phyloP scores from a whole-genome alignment of 1,140 invertebrate species.

The Leptoteleia sp. region DNA sequence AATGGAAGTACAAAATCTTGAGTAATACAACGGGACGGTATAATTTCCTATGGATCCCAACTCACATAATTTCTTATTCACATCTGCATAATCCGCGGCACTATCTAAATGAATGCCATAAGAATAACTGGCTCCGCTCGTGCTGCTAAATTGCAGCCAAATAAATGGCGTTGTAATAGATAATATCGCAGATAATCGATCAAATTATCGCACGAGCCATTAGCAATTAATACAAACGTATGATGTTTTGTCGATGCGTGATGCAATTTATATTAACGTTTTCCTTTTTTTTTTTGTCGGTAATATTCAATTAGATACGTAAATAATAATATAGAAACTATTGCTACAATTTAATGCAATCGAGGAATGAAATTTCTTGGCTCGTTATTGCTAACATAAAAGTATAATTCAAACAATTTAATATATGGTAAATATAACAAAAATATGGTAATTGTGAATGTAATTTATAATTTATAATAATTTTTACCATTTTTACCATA shows the following conservation, averaged over 20 bases:
- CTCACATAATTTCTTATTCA: slow-evolving; percentile 62
- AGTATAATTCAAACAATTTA: too few relatives aligned
- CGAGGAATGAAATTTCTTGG: too few relatives aligned
- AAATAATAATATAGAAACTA: too few relatives aligned
- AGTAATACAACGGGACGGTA: slow-evolving; percentile 42
- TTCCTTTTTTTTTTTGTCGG: too few relatives aligned
- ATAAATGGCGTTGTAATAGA: slow-evolving; percentile 59
- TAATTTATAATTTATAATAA: too few relatives aligned
- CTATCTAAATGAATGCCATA: slow-evolving; percentile 68
- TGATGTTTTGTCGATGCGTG: not conserved
- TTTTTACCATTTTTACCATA: too few relatives aligned
- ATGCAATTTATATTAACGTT: slow-evolving; percentile 5
- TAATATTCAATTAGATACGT: too few relatives aligned
- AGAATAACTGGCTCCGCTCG: slow-evolving; percentile 63
- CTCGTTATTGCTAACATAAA: too few relatives aligned
- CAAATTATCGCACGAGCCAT: slow-evolving; percentile 38
- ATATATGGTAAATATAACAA: too few relatives aligned
- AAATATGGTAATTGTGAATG: too few relatives aligned
- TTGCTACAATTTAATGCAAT: too few relatives aligned
- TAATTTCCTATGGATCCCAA: slow-evolving; percentile 52
- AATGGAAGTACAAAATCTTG: slow-evolving; percentile 59
- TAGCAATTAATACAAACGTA: slow-evolving; percentile 7
- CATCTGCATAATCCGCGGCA: slow-evolving; percentile 63
- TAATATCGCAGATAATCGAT: slow-evolving; percentile 53
- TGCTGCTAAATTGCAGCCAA: slow-evolving; percentile 57